Evolutionary conservation across 2,888 invertebrate species (phyloP), one percentile per base, ranked within the genome.

Genomic region (Chymomyza fuscimana): DNA sequence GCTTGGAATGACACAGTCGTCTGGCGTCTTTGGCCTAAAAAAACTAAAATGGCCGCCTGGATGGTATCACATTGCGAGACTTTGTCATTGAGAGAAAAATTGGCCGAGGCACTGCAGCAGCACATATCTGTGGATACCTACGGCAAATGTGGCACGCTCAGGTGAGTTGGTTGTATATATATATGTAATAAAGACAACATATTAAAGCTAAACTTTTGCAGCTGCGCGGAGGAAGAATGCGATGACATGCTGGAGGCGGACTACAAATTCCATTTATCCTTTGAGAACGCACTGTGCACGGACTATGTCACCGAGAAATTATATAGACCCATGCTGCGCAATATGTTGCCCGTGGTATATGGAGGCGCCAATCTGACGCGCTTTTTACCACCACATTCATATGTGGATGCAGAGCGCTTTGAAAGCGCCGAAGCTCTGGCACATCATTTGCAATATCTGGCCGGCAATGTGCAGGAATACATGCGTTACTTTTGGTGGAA

Each of bases 271-370:
- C 95, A 95, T 82, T 90, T 95, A 68, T 91, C 93, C 9, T 95
- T 95, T 81, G 95, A 95, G 86, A 95, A 95, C 86, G 94, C 95
- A 9, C 92, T 95, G 72, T 95, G 95, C 90, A 90, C 92, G 61
- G 95, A 95, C 89, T 95, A 95, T 88, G 94, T 95, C 52, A 95
- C 95, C 0, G 95, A 95, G 87, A 95, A 95, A 88, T 79, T 92
- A 0, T 92, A 81, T 54, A 81, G 76, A 9, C 83, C 83, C 0
- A 71, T 92, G 32, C 70, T 76, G 32, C 89, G 86, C 3, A 72
- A 93, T 77, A 92, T 95, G 12, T 90, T 95, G 51, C 95, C 95
- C 1, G 93, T 95, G 5, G 95, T 94, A 7, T 94, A 94, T 92
- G 95, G 95, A 1, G 95, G 94, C n/a, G 93, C 93, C 52, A 93